Conservation (phyloP, 2,888 invertebrate species). For the Sipha maydis region DNA sequence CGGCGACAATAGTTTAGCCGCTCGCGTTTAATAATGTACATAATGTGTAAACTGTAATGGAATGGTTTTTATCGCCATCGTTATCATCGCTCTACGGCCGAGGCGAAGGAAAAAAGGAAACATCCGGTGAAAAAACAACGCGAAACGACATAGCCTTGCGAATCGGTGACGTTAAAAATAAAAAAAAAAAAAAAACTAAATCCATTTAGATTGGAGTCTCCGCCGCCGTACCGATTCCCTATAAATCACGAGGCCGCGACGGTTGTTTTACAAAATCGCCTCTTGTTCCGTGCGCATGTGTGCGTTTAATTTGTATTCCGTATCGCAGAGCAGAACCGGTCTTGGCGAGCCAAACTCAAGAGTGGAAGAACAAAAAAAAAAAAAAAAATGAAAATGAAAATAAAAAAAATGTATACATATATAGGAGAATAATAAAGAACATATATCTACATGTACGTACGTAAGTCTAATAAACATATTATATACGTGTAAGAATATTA, state of each 20-base stretch:
- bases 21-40: background rate
- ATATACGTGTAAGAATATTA: constrained; percentile 15
- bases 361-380: constrained; percentile 12
- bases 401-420: constrained; percentile 3
- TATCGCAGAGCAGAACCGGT: constrained; percentile 48
- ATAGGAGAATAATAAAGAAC: constrained; percentile 8
- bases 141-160: constrained; percentile 10
- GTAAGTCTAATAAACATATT: constrained; percentile 32
- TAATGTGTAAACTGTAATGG: background rate
- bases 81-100: background rate
- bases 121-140: constrained; percentile 33
- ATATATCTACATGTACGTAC: background rate
- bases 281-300: constrained; percentile 12
- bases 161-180: constrained; percentile 14
- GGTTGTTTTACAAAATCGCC: constrained; percentile 55
- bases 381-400: background rate
- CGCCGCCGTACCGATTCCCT: constrained; percentile 26
- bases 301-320: constrained; percentile 54
- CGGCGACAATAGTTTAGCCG: constrained; percentile 4
- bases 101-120: background rate
- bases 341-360: constrained; percentile 42
- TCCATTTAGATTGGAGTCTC: constrained; percentile 50
- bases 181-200: constrained; percentile 38
- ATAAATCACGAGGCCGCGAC: constrained; percentile 52
- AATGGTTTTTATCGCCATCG: constrained; percentile 19